Base-by-base conservation (phyloP, 2,888 invertebrate genomes). In the Mythimna impura region DNA sequence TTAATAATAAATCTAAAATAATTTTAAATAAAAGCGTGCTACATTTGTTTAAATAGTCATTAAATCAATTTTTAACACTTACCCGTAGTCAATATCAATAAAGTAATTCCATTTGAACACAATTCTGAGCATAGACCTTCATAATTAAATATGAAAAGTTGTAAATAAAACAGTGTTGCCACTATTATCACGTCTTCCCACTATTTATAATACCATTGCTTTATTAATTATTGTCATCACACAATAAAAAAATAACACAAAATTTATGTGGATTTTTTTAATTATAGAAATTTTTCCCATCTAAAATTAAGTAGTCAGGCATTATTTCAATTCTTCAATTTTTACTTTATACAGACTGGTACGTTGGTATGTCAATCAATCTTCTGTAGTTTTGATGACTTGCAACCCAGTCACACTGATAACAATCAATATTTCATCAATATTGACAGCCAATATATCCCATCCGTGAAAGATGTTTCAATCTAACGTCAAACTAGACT, bases 41-140 rank as follows among this genome's bases (percentile, higher is more conserved):
- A 43, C 14, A 43, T 63, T 73, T 60, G 57, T 65, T 73, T 54
- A 10, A 65, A 73, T 55, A 66, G 25, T 52, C 9, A 63, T 58
- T 30, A 30, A 47, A 47, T 43, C 7, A 17, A 70, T 70, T 65
- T 68, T 60, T 34, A 78, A 52, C 34, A 68, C 47, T 67, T 58
- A 54, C 10, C 17, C 40, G 8, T 73, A 79, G 60, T 20, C 17
- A 60, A 54, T 58, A 61, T 66, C 40, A 67, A 55, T 55, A 64
- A 66, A 66, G 63, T 30, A 60, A 57, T 67, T 67, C 22, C 20
- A 81, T 62, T 84, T 76, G 17, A 71, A 71, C 67, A 62, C 57
- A 67, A 69, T 67, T 80, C 57, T 43, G 52, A 74, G 61, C 22
- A 54, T 81, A 70, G 60, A 50, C 30, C 10, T 52, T 54, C 22